Evolutionary conservation across 2,113 vertebrate genomes (phyloP), one percentile per base, ranked within the genome.

Genomic region (Cottus gobio): DNA sequence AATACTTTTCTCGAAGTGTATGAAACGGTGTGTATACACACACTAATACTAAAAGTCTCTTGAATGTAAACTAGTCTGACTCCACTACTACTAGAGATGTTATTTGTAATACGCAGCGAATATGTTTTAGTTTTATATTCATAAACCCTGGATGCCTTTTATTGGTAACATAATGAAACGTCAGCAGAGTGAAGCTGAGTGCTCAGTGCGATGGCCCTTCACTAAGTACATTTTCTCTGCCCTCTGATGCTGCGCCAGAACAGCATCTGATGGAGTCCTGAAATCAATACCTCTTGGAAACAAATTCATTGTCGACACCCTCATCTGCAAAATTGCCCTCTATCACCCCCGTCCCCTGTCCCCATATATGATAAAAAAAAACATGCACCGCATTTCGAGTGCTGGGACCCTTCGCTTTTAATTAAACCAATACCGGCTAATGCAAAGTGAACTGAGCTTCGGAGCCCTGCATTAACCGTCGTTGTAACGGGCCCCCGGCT

Each of bases 381-480:
- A 34, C 48, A 71, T 42, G 1, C 37, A 31, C 34, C 73, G 26
- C 24, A 15, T 79, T 73, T 44, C 54, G 4, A 79, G 36, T 20
- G 15, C 31, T 20, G 36, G 63, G 30, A 68, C n/a, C n/a, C 80
- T 79, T 85, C 69, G 0, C 76, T 64, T 92, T 92, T 89, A 93
- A 93, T 94, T 90, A 85, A 85, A 87, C 71, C n/a, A 2, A 82
- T n/a, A 48, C 44, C 22, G 31, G 69, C 81, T 90, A 88, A 90
- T 80, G 28, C 71, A 80, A 85, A 76, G 80, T 46, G 79, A 88
- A 68, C 15, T 10, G 48, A 77, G 86, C 74, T 78, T 84, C 28
- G 24, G 36, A 62, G 69, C 37, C 69, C 34, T 61, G 72, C 74
- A 75, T 87, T 87, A 83, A 86, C 75, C 39, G 74, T 79, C 64